Base-by-base conservation (phyloP, 2,888 invertebrate genomes). In the Diadromus collaris region DNA sequence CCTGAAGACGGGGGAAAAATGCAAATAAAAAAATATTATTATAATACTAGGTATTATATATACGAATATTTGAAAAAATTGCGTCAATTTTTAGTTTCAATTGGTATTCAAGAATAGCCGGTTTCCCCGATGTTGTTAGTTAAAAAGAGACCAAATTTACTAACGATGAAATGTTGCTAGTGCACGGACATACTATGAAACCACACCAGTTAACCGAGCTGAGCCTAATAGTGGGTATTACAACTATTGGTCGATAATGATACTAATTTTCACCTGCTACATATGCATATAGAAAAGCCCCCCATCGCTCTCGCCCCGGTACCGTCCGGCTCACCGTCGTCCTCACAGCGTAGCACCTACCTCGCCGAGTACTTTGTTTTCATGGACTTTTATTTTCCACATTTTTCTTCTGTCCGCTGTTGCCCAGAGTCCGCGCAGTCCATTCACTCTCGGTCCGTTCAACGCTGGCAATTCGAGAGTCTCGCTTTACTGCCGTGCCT, bases 401-500 rank as follows among this genome's bases (percentile, higher is more conserved):
- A 34, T 5, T 63, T 44, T 60, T 24, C 56, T 68, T n/a, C 19
- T 58, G 34, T 34, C n/a, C n/a, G n/a, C n/a, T n/a, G 51, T 48
- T 48, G 24, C 46, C 21, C 38, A 9, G 48, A 6, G 13, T 7
- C 27, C 7, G 19, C 54, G 41, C 41, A 7, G 13, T n/a, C n/a
- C n/a, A n/a, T n/a, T 16, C 27, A 4, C 46, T 24, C 80, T 76
- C 51, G 73, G 56, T 81, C 76, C 81, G 77, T 81, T 78, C 73
- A 44, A 60, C 41, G 58, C 80, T 75, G 76, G 83, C 83, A 83
- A 85, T 86, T 86, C 85, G 81, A 82, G 81, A 82, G 78, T 73
- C 73, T 48, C 46, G 78, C 60, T 86, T 89, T 88, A 88, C 83
- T 83, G 79, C 84, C 78, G 82, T 77, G 78, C 79, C 81, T 81